Conservation (phyloP, 2,113 vertebrate species). For the Spilogale gracilis region DNA sequence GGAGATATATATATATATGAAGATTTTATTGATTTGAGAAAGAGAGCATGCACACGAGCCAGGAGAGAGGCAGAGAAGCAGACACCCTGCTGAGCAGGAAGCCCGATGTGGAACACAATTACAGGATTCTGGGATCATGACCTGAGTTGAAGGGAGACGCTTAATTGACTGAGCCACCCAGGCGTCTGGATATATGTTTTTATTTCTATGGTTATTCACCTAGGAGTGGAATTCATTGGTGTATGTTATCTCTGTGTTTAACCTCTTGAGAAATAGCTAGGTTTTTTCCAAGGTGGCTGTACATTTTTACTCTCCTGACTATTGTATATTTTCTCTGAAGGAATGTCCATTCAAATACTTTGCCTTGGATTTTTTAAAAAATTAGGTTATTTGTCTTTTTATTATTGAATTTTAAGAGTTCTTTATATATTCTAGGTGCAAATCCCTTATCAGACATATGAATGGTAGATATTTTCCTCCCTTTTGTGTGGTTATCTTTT, state of each 20-base stretch:
- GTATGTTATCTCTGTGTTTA: not conserved
- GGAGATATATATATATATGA: too few relatives aligned
- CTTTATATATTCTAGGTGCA: not conserved
- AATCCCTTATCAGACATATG: not conserved
- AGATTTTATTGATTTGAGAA: too few relatives aligned
- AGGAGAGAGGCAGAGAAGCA: too few relatives aligned
- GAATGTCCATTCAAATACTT: not conserved
- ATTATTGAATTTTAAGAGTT: not conserved
- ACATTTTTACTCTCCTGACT: not conserved
- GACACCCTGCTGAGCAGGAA: too few relatives aligned
- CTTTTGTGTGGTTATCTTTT: not conserved
- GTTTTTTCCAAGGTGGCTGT: not conserved
- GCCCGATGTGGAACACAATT: too few relatives aligned
- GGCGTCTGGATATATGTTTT: not conserved
- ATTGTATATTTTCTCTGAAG: not conserved
- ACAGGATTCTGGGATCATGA: too few relatives aligned
- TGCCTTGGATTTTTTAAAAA: not conserved
- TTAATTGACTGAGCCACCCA: too few relatives aligned
- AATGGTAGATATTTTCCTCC: not conserved
- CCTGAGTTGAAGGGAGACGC: too few relatives aligned
- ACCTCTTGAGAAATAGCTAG: not conserved
- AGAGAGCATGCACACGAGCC: too few relatives aligned
- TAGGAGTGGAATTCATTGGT: not conserved
- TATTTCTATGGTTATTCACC: not conserved
- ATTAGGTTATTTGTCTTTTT: slow-evolving; percentile 1